These are phyloP conservation scores for Aphodius sticticus DNA, from an alignment of 2,888 invertebrate genomes.

Conservation along the genomic window DNA sequence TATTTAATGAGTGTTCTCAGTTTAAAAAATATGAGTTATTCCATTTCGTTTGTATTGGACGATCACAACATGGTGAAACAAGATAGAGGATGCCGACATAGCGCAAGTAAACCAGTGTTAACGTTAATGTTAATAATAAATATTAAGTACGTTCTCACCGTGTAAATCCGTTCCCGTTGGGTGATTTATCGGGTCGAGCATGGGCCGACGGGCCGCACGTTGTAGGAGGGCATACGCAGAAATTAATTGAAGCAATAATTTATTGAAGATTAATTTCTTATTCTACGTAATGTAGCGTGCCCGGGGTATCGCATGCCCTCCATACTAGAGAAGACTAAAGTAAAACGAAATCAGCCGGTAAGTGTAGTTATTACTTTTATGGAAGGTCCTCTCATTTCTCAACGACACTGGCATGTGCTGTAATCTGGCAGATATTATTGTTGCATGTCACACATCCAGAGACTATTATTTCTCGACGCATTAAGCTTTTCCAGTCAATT, in stretches of 20 bases:
- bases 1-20: no score
- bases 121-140: conserved; percentile 39
- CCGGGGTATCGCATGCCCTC: conserved; percentile 34
- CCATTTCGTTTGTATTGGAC: background rate
- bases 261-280: conserved; percentile 50
- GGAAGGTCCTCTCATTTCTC: background rate
- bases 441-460: no score
- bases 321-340: background rate
- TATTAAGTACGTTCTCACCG: conserved; percentile 36
- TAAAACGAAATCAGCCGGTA: background rate
- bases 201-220: conserved; percentile 45
- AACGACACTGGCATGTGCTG: background rate
- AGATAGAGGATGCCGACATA: background rate
- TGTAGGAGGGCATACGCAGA: conserved; percentile 50
- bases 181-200: conserved; percentile 45
- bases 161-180: conserved; percentile 43
- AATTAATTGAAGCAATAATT: conserved; percentile 51
- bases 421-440: background rate
- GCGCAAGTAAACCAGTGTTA: conserved; percentile 32
- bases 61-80: background rate
- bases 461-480: no score
- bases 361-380: background rate
- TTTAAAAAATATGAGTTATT: background rate
- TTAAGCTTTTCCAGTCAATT: no score
- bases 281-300: conserved; percentile 49